A percentile compares a stretch with the other conserved stretches of the same genome.
These are phyloP conservation scores for Myotis planiceps DNA, from an alignment of 2,797 vertebrate genomes.

Conservation along the genomic window DNA sequence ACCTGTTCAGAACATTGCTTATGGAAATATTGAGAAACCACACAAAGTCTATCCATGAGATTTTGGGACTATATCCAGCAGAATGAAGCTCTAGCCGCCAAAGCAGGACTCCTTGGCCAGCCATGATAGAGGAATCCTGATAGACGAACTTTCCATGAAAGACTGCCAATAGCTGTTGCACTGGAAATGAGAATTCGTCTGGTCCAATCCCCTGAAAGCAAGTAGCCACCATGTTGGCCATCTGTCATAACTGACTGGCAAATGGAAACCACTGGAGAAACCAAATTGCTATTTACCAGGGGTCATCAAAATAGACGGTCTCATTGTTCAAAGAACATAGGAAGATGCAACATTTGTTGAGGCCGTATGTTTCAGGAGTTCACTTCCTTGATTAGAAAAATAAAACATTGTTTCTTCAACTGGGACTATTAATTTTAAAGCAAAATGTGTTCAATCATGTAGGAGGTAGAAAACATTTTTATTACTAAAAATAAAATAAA, in stretches of 20 bases:
- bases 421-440: slow-evolving; percentile 77
- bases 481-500: slow-evolving; percentile 84
- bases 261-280: slow-evolving; percentile 59
- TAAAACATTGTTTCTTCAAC: slow-evolving; percentile 73
- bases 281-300: slow-evolving; percentile 48
- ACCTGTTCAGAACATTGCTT: slow-evolving; percentile 95
- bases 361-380: slow-evolving; percentile 58
- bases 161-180: slow-evolving; percentile 49
- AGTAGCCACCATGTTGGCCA: slow-evolving; percentile 16
- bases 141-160: neutral
- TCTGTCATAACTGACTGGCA: slow-evolving; percentile 61
- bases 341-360: slow-evolving; percentile 55
- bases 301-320: slow-evolving; percentile 52
- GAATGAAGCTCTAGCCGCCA: slow-evolving; percentile 96
- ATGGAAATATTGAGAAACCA: slow-evolving; percentile 98
- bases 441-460: slow-evolving; percentile 66
- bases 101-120: slow-evolving; percentile 93
- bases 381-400: slow-evolving; percentile 71
- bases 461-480: slow-evolving; percentile 78
- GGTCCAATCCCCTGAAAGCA: slow-evolving; percentile 41
- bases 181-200: neutral
- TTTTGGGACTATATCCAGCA: slow-evolving; percentile 99
- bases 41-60: slow-evolving; percentile 97
- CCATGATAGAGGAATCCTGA: slow-evolving; percentile 86
- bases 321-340: slow-evolving; percentile 45